A percentile compares a stretch with the other conserved stretches of the same genome.
Conservation (phyloP, 2,113 vertebrate species). For the Cyprinodon tularosa region DNA sequence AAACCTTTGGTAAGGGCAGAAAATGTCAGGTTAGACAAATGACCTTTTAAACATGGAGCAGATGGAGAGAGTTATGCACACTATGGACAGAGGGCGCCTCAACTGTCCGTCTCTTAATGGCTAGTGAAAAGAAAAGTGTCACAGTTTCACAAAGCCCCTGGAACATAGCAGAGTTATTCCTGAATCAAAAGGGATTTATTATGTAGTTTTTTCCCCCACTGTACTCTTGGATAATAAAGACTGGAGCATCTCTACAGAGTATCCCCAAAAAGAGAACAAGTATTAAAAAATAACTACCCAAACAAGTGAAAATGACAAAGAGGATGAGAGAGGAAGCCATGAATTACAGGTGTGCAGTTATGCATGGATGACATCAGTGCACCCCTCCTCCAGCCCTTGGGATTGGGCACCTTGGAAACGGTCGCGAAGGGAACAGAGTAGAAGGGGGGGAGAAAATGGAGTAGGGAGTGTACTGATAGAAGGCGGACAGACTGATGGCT, state of each 20-base stretch:
- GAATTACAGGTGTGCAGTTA: constrained; percentile 81
- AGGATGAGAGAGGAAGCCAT: constrained; percentile 30
- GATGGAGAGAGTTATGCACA: constrained; percentile 75
- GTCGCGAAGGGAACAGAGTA: constrained; percentile 81
- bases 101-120: constrained; percentile 63
- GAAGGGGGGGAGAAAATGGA: constrained; percentile 20
- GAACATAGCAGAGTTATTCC: constrained; percentile 25
- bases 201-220: not conserved
- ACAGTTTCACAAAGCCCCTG: constrained; percentile 23
- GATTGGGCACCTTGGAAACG: constrained; percentile 81
- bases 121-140: constrained; percentile 57
- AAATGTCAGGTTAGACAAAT: constrained; percentile 82
- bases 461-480: constrained; percentile 4
- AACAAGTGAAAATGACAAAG: constrained; percentile 47
- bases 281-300: not conserved
- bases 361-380: constrained; percentile 80
- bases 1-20: constrained; percentile 80
- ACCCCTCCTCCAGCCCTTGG: constrained; percentile 74
- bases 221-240: constrained; percentile 4
- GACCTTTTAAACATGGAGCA: constrained; percentile 81
- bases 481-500: constrained; percentile 29
- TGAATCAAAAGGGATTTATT: constrained; percentile 27
- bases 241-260: not conserved
- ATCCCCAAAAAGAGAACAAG: not conserved
- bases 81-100: constrained; percentile 66